Evolutionary conservation across 1,140 invertebrate species (phyloP), one percentile per base, ranked within the genome.

Genomic region (Coptotermes formosanus): DNA sequence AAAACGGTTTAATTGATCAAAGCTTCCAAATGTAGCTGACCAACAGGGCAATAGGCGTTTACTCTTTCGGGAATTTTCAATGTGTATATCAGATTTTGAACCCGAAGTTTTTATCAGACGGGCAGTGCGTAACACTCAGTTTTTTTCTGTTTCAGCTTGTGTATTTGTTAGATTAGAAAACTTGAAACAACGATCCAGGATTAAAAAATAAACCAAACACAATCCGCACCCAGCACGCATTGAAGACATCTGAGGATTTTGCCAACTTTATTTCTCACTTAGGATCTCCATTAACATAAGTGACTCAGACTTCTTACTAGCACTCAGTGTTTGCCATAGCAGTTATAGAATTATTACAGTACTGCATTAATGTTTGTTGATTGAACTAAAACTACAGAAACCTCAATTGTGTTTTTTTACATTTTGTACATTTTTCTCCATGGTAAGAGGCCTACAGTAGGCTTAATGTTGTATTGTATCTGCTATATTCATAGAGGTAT

Each of bases 161-260:
- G 94, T 95, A 95, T 94, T 93, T 95, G 93, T 95, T 94, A 94
- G 93, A 93, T 93, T 94, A 93, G 93, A 92, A 92, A 88, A 89
- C 86, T 87, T 89, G 88, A 89, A 89, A 88, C 89, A 89, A 89
- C 88, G 88, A 89, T 88, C 88, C 87, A 89, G 87, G 86, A 88
- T 86, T 86, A 87, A 89, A 88, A 88, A 88, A 88, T 88, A 88
- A 91, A 90, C 92, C 91, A 91, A 91, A 93, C 92, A 94, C 93
- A 95, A 94, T 92, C 92, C 93, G 93, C 93, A 95, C 93, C 93
- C 95, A 95, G 95, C 95, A 95, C 95, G 95, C 95, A 96, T 96
- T 96, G 95, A 96, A 95, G 95, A 96, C 95, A 96, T 96, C 95
- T 96, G 95, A 95, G 95, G 95, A 96, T 95, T 93, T 93, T 94